Evolutionary conservation across 2,888 invertebrate species (phyloP), one percentile per base, ranked within the genome.

Genomic region (Therioaphis trifolii): DNA sequence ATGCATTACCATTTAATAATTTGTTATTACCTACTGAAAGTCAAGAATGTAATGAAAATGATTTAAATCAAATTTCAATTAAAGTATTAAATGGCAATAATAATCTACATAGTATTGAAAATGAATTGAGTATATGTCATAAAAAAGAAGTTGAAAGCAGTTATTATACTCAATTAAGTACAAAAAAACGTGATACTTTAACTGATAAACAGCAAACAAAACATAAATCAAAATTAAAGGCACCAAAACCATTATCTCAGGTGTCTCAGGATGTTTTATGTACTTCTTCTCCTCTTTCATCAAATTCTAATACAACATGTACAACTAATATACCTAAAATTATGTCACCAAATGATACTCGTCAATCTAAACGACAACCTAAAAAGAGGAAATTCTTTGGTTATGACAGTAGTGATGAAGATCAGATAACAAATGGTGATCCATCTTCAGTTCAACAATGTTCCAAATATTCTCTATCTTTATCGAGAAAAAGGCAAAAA

Each of bases 321-420:
- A 61, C 72, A 15, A 29, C 58, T 12, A 61, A 72, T 14, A 24
- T 35, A 40, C 24, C 74, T 11, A 43, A 27, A 27, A 66, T 2
- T 21, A 52, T 68, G 14, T 74, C 35, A 40, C 24, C 63, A 15
- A 82, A 58, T 61, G 74, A 93, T 86, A 87, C 89, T 87, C 90
- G 95, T 55, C 92, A 93, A 1, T 95, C 95, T 0, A 95, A 95
- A 89, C 91, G 95, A 85, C 91, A 94, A 87, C 89, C 95, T 61
- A 93, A 95, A 43, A 95, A 95, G 0, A 95, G 95, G 87, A 94
- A 93, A 87, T 96, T 96, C 88, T 96, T 95, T 88, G 96, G 95
- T 0, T 95, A 95, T 88, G 94, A 95, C 0, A 95, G 95, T 88
- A 95, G 95, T 86, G 95, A 95, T 87, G 95, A 95, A 85, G 84